Base-by-base conservation (phyloP, 2,797 vertebrate species). In the Hybognathus amarus region DNA sequence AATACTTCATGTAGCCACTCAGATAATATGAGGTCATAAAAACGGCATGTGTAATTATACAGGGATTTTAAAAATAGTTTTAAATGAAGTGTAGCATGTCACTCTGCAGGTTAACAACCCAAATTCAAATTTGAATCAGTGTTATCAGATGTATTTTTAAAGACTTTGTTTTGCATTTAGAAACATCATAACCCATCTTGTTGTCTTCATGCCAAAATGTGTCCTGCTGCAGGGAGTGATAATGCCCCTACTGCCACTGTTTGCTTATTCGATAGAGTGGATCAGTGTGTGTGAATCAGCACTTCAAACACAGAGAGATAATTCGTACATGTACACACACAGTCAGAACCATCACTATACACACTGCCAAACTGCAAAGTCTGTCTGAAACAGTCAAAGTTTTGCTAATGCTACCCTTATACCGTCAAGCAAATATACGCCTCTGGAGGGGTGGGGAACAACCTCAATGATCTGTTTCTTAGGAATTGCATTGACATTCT, bases 251-350 rank as follows among this genome's bases (percentile, higher is more conserved):
- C 40, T n/a, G 56, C 81, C 83, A 74, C 88, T 93, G 89, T 94
- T 94, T 94, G 92, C 88, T 90, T 92, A 92, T 94, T 89, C 90
- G 92, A 94, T 94, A 91, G 89, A 92, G 89, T 89, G 88, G 90
- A 87, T 90, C 89, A 83, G 89, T 94, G 93, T 93, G 92, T 93
- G 92, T 94, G 93, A 94, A 93, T 83, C 92, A 94, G 93, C 91
- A 93, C 93, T 94, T 92, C 86, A 94, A 93, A 93, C 92, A 87
- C 92, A 93, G 89, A 93, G 92, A 93, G 93, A 95, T 95, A 94
- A 94, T 92, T n/a, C 93, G 92, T 91, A 89, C 87, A 74, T 83
- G 93, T 93, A 92, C 93, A 90, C 91, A 92, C 91, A 91, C 80
- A 79, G 73, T 81, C 56, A 78, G 71, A 69, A 64, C 56, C 78